A percentile compares a stretch with the other conserved stretches of the same genome.
Conservation (phyloP, 2,113 vertebrate genomes). For the Ictidomys tridecemlineatus region DNA sequence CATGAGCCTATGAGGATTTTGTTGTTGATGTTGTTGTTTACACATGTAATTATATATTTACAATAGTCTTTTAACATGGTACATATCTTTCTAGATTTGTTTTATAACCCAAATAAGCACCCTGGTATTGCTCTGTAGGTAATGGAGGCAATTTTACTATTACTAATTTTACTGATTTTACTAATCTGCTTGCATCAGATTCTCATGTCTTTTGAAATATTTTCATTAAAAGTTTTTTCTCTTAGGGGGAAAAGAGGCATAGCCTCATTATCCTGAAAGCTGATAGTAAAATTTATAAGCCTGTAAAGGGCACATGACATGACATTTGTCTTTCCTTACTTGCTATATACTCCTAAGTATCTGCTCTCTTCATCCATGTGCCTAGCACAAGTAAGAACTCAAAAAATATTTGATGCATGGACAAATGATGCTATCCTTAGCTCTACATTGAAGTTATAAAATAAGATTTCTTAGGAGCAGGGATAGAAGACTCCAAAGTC, state of each 20-base stretch:
- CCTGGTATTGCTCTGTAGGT: not conserved
- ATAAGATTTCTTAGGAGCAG: not conserved
- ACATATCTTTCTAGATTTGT: slow-evolving; percentile 32
- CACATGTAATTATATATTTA: not conserved
- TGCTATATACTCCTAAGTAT: not conserved
- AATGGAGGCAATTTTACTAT: slow-evolving; percentile 8
- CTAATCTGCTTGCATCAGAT: too few species aligned
- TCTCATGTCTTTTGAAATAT: not conserved
- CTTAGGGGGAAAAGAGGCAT: not conserved
- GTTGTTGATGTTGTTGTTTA: not conserved
- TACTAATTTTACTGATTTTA: too few species aligned
- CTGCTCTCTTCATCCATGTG: not conserved
- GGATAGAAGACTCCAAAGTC: not conserved
- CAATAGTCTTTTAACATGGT: slow-evolving; percentile 2
- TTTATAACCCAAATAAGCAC: not conserved
- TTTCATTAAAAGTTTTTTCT: slow-evolving; percentile 11
- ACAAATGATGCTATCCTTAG: not conserved
- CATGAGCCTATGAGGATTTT: not conserved
- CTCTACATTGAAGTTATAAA: not conserved
- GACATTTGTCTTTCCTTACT: not conserved
- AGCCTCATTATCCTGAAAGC: slow-evolving; percentile 3
- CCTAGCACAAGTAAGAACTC: not conserved
- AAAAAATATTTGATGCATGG: not conserved
- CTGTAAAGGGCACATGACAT: not conserved
- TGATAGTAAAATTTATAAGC: not conserved